A percentile compares a stretch with the other conserved stretches of the same genome.
phyloP scores from a whole-genome alignment of 2,797 vertebrate species.

The Artibeus jamaicensis region DNA sequence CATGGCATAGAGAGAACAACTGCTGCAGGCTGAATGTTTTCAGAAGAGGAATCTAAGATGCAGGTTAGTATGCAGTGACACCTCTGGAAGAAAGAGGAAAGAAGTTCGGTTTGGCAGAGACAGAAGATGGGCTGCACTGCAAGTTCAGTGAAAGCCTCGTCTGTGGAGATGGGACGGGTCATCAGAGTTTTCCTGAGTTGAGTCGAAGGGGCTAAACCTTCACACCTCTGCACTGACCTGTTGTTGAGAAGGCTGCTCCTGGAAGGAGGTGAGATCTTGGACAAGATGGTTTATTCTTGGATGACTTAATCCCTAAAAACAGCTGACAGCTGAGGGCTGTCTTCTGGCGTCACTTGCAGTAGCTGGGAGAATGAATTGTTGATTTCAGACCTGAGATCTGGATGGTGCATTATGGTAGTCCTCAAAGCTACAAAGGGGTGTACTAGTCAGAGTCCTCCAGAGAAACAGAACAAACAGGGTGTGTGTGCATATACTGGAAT shows the following conservation, averaged over 20 bases:
- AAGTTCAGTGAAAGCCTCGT: neutral
- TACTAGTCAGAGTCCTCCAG: neutral
- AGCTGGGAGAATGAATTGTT: neutral
- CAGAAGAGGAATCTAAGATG: neutral
- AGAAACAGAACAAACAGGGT: neutral
- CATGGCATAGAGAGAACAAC: neutral
- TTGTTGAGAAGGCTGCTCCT: neutral
- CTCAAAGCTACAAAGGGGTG: neutral
- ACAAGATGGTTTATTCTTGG: neutral
- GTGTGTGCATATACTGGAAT: neutral
- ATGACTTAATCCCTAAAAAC: neutral
- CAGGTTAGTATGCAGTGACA: neutral
- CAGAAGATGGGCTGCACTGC: too few relatives aligned
- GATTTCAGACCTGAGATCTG: neutral
- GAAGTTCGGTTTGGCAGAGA: neutral
- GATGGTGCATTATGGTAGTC: neutral
- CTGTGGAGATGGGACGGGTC: neutral
- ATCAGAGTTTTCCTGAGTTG: neutral
- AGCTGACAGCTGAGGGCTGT: neutral
- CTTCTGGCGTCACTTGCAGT: neutral
- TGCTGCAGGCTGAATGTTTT: neutral
- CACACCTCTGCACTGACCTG: neutral
- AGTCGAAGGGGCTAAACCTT: neutral
- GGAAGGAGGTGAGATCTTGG: neutral
- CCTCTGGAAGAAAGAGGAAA: neutral